Conservation (phyloP, 2,888 invertebrate genomes). For the Octonoba sinensis region DNA sequence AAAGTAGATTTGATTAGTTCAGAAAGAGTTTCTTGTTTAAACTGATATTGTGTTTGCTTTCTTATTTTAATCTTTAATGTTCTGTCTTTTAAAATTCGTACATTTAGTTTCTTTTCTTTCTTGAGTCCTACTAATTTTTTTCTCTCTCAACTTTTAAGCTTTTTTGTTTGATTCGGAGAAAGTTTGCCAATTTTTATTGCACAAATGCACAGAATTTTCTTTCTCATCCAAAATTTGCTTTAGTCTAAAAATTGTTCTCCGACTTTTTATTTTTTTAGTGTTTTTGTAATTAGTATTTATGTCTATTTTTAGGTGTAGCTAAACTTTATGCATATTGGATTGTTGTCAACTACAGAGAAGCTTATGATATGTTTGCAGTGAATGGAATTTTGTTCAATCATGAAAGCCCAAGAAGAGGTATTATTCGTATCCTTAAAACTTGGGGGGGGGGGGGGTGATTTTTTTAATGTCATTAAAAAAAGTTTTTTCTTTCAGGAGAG, state of each 20-base stretch:
- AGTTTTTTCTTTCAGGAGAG: slow-evolving; percentile 76
- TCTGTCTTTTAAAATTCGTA: no score
- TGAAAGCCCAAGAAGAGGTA: slow-evolving; percentile 89
- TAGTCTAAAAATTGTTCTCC: not conserved
- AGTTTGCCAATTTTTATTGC: no score
- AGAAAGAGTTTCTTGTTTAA: no score
- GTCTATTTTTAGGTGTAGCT: slow-evolving; percentile 82
- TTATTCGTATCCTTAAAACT: not conserved
- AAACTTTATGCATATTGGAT: slow-evolving; percentile 98
- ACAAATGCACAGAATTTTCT: no score
- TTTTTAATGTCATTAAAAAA: not conserved
- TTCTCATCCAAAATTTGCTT: not conserved
- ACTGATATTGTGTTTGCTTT: no score
- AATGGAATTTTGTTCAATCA: slow-evolving; percentile 98
- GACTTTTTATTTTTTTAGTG: not conserved
- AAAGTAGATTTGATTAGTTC: no score
- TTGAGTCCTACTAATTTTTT: no score
- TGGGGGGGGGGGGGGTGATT: not conserved
- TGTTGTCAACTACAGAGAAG: slow-evolving; percentile 93
- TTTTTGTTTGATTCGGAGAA: no score
- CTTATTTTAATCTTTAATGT: no score
- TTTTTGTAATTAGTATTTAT: not conserved
- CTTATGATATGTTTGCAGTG: slow-evolving; percentile 94
- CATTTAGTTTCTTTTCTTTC: no score
- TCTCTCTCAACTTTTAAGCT: no score